phyloP scores from a whole-genome alignment of 1,140 invertebrate species.

The Lordiphosa clarofinis region DNA sequence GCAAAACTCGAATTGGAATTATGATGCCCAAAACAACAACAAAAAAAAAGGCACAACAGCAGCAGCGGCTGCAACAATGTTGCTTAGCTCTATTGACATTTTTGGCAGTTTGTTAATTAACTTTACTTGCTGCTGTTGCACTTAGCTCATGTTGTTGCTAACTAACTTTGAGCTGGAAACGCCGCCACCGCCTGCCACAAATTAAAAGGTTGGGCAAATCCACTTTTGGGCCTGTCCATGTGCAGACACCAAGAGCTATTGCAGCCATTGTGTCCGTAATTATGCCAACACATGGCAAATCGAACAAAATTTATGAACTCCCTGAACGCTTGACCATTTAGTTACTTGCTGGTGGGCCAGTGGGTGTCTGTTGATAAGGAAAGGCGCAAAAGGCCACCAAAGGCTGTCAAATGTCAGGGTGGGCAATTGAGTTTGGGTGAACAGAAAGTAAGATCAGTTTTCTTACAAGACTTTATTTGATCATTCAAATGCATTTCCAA shows the following conservation, averaged over 20 bases:
- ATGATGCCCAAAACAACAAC: conserved; percentile 72
- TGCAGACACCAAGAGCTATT: conserved; percentile 4
- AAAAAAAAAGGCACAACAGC: conserved; percentile 24
- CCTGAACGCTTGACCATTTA: conserved; percentile 48
- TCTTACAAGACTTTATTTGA: no score
- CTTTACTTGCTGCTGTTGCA: conserved; percentile 12
- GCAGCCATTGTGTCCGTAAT: conserved; percentile 48
- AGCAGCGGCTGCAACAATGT: conserved; percentile 27
- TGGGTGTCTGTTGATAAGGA: conserved; percentile 64
- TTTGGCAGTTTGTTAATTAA: conserved; percentile 32
- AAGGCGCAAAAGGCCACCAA: conserved; percentile 63
- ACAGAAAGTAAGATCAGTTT: no score
- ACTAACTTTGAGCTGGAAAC: conserved; percentile 10
- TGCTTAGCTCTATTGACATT: conserved; percentile 14
- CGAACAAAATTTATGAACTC: conserved; percentile 63
- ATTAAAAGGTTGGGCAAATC: conserved; percentile 22
- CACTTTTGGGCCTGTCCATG: conserved; percentile 14
- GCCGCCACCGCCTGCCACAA: conserved; percentile 6
- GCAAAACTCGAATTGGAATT: conserved; percentile 75
- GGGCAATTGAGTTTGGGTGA: conserved; percentile 28
- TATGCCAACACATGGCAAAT: conserved; percentile 72
- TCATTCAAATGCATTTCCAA: no score
- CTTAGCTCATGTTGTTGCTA: conserved; percentile 21
- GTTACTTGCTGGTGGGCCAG: conserved; percentile 24
- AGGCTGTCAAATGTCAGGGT: conserved; percentile 70